Base-by-base conservation (phyloP, 2,888 invertebrate genomes). In the Plebejus melissa region DNA sequence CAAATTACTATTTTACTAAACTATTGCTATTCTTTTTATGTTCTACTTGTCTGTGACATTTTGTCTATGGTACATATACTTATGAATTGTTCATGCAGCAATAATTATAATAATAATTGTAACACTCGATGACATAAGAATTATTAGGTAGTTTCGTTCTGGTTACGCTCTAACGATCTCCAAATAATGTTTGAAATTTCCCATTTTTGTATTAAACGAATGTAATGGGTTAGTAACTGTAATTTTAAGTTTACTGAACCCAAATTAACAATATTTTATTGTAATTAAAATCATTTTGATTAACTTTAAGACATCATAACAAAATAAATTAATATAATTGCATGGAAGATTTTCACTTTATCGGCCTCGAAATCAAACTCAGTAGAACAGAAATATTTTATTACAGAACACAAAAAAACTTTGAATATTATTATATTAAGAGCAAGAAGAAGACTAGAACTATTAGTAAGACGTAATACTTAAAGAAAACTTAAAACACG, bases 191-290 rank as follows among this genome's bases (percentile, higher is more conserved):
- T 71, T 16, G 54, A 71, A 72, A 72, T 50, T 72, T 28, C 54
- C 46, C 46, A 72, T 54, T 54, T 50, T 32, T 13, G 32, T 50
- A 72, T 50, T 11, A 46, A 71, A 50, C 46, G 46, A 28, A 65
- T 65, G 28, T 71, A 41, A 71, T 50, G 50, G 46, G 69, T 70
- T 77, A 57, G 70, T 54, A 71, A 76, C 72, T 76, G 76, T 74
- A 69, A 76, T 75, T 75, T 69, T 16, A 50, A 72, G 72, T 50
- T 46, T 46, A 72, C 28, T 72, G 72, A 72, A 72, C 72, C 41
- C 72, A 28, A 22, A 28, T 32, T 72, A 69, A 72, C 71, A 72
- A 65, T 75, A 72, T 28, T 46, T 60, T 54, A 74, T 74, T 32
- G 32, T 65, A 65, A 65, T 36, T 32, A 32, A 65, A 65, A 60